Evolutionary conservation across 2,113 vertebrate species (phyloP).

Genomic region (Lepisosteus osseus): DNA sequence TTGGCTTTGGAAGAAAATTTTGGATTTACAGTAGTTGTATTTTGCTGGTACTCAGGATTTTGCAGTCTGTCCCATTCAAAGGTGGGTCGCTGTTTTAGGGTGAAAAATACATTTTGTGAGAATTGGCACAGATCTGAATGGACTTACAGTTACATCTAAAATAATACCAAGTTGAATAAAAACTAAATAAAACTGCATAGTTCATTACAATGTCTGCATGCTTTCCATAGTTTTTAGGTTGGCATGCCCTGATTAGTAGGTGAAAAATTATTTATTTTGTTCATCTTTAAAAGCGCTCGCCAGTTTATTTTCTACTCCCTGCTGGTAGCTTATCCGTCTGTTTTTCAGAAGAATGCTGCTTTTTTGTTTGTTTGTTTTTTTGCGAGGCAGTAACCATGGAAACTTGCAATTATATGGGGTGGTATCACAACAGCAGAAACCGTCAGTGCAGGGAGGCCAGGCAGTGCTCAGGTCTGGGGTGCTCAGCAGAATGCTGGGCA

Average conservation of each 20-base stretch:
- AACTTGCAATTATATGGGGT: conserved; percentile 47
- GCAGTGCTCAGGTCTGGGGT: conserved; percentile 20
- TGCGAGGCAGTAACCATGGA: conserved; percentile 47
- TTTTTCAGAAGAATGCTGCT: no score
- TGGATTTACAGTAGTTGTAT: not conserved
- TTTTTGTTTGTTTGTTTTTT: conserved; percentile 8
- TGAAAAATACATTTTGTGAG: not conserved
- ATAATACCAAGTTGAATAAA: no score
- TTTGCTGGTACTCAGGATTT: not conserved
- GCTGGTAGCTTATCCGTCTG: no score
- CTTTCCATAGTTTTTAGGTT: no score
- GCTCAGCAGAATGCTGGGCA: conserved; percentile 38
- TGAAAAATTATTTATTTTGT: no score
- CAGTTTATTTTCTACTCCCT: no score
- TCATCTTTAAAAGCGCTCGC: no score
- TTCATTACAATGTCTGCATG: no score
- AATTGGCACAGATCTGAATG: no score
- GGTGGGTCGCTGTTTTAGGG: not conserved
- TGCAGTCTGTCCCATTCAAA: not conserved
- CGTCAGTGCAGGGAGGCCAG: conserved; percentile 19
- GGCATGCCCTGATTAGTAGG: no score
- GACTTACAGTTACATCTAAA: no score
- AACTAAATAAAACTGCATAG: no score
- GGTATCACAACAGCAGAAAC: conserved; percentile 36
- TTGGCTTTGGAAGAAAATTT: not conserved